Evolutionary conservation across 2,888 invertebrate genomes (phyloP).

Genomic region (Ormia ochracea): DNA sequence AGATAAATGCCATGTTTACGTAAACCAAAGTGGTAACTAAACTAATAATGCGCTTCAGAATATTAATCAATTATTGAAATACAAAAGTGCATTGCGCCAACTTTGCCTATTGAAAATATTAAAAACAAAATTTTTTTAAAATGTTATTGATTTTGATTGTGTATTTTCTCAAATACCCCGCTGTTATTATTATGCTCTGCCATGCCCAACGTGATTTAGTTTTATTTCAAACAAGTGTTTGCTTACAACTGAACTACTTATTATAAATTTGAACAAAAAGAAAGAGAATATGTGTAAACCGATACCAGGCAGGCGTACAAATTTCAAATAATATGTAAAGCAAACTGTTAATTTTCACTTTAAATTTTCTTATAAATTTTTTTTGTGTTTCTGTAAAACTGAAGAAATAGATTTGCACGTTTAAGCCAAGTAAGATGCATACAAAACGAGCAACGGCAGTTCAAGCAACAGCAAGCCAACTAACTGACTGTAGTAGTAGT

Average conservation of each 20-base stretch:
- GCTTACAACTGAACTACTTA: conserved; percentile 10
- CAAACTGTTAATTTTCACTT: conserved; percentile 38
- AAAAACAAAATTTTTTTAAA: too few species aligned
- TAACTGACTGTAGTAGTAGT: not conserved
- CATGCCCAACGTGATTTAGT: not conserved
- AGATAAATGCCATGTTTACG: too few species aligned
- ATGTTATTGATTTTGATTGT: not conserved
- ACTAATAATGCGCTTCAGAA: too few species aligned
- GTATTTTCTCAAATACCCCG: not conserved
- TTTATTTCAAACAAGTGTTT: conserved; percentile 20
- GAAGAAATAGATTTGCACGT: conserved; percentile 45
- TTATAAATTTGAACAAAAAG: not conserved
- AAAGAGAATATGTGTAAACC: not conserved
- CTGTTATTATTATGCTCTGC: not conserved
- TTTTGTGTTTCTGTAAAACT: not conserved
- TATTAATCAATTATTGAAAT: too few species aligned
- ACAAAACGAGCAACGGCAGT: not conserved
- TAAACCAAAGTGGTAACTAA: too few species aligned
- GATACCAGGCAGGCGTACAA: not conserved
- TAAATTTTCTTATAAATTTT: not conserved
- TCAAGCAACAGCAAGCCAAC: not conserved
- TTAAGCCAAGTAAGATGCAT: conserved; percentile 16
- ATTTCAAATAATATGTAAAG: conserved; percentile 6
- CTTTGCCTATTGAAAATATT: too few species aligned
- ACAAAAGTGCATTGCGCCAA: too few species aligned